Evolutionary conservation across 2,113 vertebrate genomes (phyloP).

Genomic region (Oryzias melastigma): DNA sequence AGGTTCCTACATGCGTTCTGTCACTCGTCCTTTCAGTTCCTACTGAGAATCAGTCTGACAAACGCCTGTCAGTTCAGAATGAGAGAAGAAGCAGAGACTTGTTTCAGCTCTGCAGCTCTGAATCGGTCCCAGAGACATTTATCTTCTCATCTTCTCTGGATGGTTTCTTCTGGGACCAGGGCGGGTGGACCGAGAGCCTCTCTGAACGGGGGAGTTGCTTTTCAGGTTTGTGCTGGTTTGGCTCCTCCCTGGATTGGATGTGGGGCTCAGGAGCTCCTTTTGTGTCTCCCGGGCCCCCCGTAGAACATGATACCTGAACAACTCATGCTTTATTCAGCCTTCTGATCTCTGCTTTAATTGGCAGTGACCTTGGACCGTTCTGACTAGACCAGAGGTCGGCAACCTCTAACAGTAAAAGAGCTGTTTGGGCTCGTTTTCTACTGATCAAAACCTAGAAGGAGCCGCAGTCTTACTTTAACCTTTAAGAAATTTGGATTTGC

Average conservation of each 20-base stretch:
- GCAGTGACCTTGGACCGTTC: conserved; percentile 37
- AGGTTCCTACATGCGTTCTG: background rate
- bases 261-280: conserved; percentile 56
- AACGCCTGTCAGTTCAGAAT: too few relatives aligned
- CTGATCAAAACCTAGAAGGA: too few relatives aligned
- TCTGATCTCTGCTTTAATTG: conserved; percentile 71
- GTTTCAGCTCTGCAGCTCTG: conserved; percentile 37
- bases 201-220: conserved; percentile 46
- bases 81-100: background rate
- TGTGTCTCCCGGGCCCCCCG: conserved; percentile 49
- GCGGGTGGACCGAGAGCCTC: conserved; percentile 4
- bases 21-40: background rate
- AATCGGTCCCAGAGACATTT: conserved; percentile 58
- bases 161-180: conserved; percentile 31
- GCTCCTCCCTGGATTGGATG: conserved; percentile 22
- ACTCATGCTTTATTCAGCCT: conserved; percentile 72
- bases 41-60: background rate
- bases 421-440: too few relatives aligned
- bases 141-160: conserved; percentile 25
- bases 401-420: too few relatives aligned
- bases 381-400: too few relatives aligned
- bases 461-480: too few relatives aligned
- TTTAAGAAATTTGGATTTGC: too few relatives aligned
- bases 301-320: conserved; percentile 56
- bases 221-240: conserved; percentile 46